phyloP scores from a whole-genome alignment of 2,797 vertebrate genomes.

The Sebastes wilsoni region DNA sequence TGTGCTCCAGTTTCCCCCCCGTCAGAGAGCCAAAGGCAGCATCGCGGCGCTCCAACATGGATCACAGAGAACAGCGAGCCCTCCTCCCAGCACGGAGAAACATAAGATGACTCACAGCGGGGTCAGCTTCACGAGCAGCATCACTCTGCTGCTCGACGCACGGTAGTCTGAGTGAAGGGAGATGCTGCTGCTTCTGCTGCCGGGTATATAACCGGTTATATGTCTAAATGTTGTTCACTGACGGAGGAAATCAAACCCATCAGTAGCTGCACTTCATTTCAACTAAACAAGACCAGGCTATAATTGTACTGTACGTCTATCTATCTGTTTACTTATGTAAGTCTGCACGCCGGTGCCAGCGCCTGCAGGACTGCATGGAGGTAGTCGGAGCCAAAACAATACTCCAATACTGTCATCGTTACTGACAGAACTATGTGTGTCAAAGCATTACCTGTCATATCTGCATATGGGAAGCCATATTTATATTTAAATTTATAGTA shows the following conservation, averaged over 20 bases:
- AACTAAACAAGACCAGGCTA: neutral
- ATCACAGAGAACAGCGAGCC: slow-evolving; percentile 43
- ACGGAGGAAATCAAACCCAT: neutral
- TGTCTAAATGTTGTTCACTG: neutral
- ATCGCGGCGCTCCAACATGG: slow-evolving; percentile 53
- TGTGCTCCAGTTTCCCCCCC: slow-evolving; percentile 70
- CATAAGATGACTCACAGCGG: slow-evolving; percentile 60
- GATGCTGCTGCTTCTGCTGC: neutral
- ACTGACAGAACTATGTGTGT: no score
- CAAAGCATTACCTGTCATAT: no score
- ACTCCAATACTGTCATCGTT: no score
- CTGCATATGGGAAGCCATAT: no score
- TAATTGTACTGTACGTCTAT: neutral
- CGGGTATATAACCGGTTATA: neutral
- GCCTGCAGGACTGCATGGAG: no score
- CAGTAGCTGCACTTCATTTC: neutral
- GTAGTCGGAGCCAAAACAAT: no score
- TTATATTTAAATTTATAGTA: no score
- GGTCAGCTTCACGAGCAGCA: slow-evolving; percentile 50
- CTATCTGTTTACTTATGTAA: neutral
- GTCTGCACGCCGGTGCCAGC: no score
- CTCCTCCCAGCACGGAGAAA: slow-evolving; percentile 40
- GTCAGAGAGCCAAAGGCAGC: slow-evolving; percentile 65
- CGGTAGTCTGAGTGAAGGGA: neutral
- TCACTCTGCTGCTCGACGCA: slow-evolving; percentile 12